Percentiles rank a stretch among this genome's conserved stretches.
Evolutionary conservation across 1,140 invertebrate genomes (phyloP).

Genomic region (Heliconius hewitsoni): DNA sequence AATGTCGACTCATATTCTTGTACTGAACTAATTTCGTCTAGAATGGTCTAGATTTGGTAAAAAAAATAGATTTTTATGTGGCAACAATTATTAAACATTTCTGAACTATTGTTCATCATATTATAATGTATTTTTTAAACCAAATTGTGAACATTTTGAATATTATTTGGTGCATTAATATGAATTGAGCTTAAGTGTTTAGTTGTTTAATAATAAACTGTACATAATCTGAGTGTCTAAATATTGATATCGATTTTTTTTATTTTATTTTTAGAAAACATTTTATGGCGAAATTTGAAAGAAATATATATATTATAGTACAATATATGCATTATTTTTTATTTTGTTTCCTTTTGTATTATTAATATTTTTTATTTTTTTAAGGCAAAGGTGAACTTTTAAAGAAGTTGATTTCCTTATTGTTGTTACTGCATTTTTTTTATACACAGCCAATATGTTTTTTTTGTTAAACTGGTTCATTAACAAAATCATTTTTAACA

Average conservation of each 20-base stretch:
- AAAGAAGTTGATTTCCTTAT: no score
- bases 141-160: neutral
- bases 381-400: neutral
- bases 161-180: slow-evolving; percentile 4
- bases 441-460: no score
- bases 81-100: neutral
- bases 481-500: no score
- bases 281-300: slow-evolving; percentile 43
- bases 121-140: neutral
- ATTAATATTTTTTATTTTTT: slow-evolving; percentile 9
- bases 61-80: neutral
- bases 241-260: slow-evolving; percentile 46
- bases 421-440: no score
- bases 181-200: slow-evolving; percentile 32
- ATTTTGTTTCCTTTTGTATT: slow-evolving; percentile 28
- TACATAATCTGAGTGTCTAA: slow-evolving; percentile 44
- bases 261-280: slow-evolving; percentile 45
- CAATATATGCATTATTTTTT: slow-evolving; percentile 47
- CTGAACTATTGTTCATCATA: neutral
- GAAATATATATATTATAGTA: slow-evolving; percentile 58
- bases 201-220: slow-evolving; percentile 40
- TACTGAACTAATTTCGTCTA: neutral
- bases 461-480: no score
- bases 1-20: neutral
- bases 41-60: neutral